Evolutionary conservation across 2,888 invertebrate species (phyloP), one percentile per base, ranked within the genome.

Genomic region (Pherbina coryleti): DNA sequence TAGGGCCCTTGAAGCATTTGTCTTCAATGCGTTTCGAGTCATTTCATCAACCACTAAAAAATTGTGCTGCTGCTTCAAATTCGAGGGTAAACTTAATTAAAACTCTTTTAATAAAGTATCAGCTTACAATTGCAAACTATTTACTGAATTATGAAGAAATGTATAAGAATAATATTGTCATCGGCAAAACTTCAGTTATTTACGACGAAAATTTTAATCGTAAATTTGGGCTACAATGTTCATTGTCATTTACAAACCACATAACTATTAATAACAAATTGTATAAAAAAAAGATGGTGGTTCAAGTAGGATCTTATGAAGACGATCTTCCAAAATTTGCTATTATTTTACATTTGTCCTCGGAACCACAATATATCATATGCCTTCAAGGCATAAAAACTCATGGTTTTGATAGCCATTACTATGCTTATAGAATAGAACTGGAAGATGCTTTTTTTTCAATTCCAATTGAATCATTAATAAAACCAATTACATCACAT

Each of bases 61-160:
- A 75, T 49, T 60, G 31, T 66, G 64, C 60, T 8, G 9, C 25
- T 37, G n/a, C 53, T 1, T 51, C 37, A 3, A 75, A 51, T 66
- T 66, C 64, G 8, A 66, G 75, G 28, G 37, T 66, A 22, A 75
- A 75, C 31, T 66, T 75, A 34, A 31, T 75, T 49, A 57, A 75
- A 60, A 75, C 66, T 25, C 44, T 66, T 49, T 51, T 66, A 14
- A 75, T 34, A 44, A 75, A 75, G 25, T 66, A 75, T 19, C 75
- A 75, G 37, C 17, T 75, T 49, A 51, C 22, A 8, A 19, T 75
- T 4, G 66, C 75, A 19, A 75, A 75, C 28, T 25, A 37, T 37
- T 37, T 37, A 37, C 37, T 37, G 5, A 37, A 37, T 37, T 37
- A 37, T 7, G 37, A 37, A 37, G 37, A 37, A 5, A 8, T 37